These are phyloP conservation scores for Drosophila quadrilineata DNA, from an alignment of 1,140 invertebrate species.

Conservation along the genomic window DNA sequence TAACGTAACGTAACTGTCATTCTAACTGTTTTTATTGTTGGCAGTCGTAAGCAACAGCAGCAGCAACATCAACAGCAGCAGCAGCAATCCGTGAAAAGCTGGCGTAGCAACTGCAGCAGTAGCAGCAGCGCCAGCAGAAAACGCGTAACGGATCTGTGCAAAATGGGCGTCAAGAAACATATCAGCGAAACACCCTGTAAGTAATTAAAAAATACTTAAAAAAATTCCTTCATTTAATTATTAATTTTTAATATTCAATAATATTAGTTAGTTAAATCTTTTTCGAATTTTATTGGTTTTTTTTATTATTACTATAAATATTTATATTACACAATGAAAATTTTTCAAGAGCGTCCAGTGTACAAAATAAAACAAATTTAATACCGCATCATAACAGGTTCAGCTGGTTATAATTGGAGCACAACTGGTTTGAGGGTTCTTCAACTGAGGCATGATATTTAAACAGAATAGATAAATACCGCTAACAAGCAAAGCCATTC, in stretches of 20 bases:
- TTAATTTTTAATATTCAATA: too few species aligned
- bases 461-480: background rate
- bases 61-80: slow-evolving; percentile 44
- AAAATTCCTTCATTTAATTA: too few species aligned
- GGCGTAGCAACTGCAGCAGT: slow-evolving; percentile 61
- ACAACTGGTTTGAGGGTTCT: background rate
- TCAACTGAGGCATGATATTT: background rate
- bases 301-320: too few species aligned
- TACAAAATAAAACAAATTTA: background rate
- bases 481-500: background rate
- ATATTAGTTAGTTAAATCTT: too few species aligned
- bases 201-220: slow-evolving; percentile 17
- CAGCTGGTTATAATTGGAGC: background rate
- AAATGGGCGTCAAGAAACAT: slow-evolving; percentile 77
- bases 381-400: background rate
- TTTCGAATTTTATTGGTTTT: too few species aligned
- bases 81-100: slow-evolving; percentile 46
- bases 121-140: slow-evolving; percentile 66
- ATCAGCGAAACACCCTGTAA: slow-evolving; percentile 72
- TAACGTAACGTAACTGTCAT: background rate
- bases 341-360: too few species aligned
- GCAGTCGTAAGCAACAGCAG: slow-evolving; percentile 60
- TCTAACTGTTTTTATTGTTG: slow-evolving; percentile 39
- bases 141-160: slow-evolving; percentile 60
- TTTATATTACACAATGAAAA: too few species aligned